Conservation (phyloP, 2,113 vertebrate species). For the Glaucomys volans region DNA sequence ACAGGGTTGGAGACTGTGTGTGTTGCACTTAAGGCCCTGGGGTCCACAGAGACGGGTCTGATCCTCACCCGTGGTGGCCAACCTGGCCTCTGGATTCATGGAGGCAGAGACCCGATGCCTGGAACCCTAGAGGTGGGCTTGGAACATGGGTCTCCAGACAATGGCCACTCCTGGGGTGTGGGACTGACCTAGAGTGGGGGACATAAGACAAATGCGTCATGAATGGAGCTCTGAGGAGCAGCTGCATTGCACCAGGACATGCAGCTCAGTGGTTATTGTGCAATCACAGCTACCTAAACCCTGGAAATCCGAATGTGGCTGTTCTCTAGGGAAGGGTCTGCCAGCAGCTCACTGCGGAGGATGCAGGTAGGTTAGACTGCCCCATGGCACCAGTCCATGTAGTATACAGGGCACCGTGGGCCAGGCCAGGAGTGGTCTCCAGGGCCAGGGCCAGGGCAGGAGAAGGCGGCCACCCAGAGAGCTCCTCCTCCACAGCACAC, state of each 20-base stretch:
- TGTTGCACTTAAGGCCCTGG: not conserved
- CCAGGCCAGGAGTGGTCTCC: no score
- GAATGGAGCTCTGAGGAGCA: rapidly evolving
- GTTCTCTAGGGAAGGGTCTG: not conserved
- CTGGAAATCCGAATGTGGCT: no score
- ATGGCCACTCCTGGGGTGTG: not conserved
- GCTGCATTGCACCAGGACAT: rapidly evolving
- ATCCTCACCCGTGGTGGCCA: no score
- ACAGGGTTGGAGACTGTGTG: not conserved
- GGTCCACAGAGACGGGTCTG: not conserved
- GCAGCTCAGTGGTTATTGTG: rapidly evolving
- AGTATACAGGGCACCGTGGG: rapidly evolving
- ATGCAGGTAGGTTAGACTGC: rapidly evolving
- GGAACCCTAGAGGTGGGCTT: no score
- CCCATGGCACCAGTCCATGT: no score
- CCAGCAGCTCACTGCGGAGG: not conserved
- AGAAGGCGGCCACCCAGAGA: rapidly evolving
- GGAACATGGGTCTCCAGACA: no score
- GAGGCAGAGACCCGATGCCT: not conserved
- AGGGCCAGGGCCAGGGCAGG: rapidly evolving
- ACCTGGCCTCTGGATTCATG: no score
- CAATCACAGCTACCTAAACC: rapidly evolving
- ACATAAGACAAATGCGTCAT: rapidly evolving
- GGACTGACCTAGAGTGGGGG: not conserved
- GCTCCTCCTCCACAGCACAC: rapidly evolving